Evolutionary conservation across 2,888 invertebrate genomes (phyloP), one percentile per base, ranked within the genome.

Genomic region (Heteromyza rotundicornis): DNA sequence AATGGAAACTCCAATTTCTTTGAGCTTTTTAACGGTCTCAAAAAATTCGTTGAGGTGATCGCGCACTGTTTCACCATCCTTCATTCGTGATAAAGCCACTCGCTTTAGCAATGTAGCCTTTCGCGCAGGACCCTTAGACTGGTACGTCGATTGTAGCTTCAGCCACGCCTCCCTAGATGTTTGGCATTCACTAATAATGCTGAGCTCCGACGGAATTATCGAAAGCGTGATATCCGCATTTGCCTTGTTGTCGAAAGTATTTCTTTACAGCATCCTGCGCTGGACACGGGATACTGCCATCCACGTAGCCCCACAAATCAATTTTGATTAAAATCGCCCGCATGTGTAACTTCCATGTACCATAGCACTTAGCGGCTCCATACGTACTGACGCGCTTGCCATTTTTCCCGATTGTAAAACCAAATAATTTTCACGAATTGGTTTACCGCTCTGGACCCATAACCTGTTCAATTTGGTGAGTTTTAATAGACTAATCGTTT

Each of bases 321-420:
- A 61, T 63, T 63, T 68, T 67, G 32, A 64, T 58, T 16, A 65
- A 49, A 2, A 67, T 49, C 8, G 66, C 69, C 32, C 67, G 63
- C 53, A 69, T 65, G 51, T 68, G 64, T 44, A 69, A 32, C 40
- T 69, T 69, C 66, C 66, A 65, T 7, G 63, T 66, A 27, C 62
- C 65, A 36, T 63, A 65, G 59, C 67, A 56, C 59, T 64, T 49
- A 69, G 50, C 52, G 64, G 63, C 27, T 67, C 66, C 32, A 66
- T 66, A n/a, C 64, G 20, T 23, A 59, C 54, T 1, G 56, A 54
- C 44, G 55, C 51, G 22, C n/a, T 55, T 14, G 54, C 23, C 23
- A 54, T 52, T 47, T 58, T 62, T 23, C 3, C 47, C 19, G 5
- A 7, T 47, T 19, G 47, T 47, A 14, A 47, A 32, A 53, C 2